Percentiles rank a stretch among this genome's conserved stretches.
Evolutionary conservation across 1,140 invertebrate genomes (phyloP).

Genomic region (Zaprionus inermis): DNA sequence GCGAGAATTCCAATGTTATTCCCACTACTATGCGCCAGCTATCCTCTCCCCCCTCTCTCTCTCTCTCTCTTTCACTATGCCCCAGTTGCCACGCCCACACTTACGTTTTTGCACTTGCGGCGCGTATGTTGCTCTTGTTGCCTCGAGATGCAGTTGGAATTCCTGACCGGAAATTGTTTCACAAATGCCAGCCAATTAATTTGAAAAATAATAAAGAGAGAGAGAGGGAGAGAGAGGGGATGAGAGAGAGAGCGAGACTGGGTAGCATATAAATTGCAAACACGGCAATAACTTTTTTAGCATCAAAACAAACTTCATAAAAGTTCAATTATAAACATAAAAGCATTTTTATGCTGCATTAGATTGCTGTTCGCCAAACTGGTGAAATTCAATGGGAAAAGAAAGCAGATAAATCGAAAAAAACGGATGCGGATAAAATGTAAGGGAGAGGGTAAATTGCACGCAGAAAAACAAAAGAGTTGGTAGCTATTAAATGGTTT

Average conservation of each 20-base stretch:
- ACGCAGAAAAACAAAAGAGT: slow-evolving; percentile 2
- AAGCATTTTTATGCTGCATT: slow-evolving; percentile 10
- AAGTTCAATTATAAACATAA: slow-evolving; percentile 15
- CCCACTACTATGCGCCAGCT: background rate
- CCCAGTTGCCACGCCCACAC: background rate
- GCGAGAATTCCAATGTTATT: slow-evolving; percentile 43
- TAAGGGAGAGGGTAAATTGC: background rate
- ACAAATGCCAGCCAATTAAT: slow-evolving; percentile 77
- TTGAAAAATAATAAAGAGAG: slow-evolving; percentile 63
- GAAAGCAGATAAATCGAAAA: background rate
- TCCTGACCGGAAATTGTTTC: slow-evolving; percentile 81
- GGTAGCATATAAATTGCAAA: slow-evolving; percentile 37
- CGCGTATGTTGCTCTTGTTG: slow-evolving; percentile 18
- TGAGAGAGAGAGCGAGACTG: slow-evolving; percentile 1
- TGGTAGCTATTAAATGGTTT: slow-evolving; percentile 1
- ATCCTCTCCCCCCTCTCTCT: background rate
- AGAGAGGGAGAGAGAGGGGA: slow-evolving; percentile 3
- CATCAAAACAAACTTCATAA: slow-evolving; percentile 9
- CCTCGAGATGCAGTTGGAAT: slow-evolving; percentile 61
- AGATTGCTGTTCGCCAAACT: background rate
- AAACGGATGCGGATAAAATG: background rate
- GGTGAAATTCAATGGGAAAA: slow-evolving; percentile 1
- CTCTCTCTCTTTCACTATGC: no score
- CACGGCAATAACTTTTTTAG: slow-evolving; percentile 27
- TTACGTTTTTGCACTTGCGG: background rate